These are phyloP conservation scores for Phyto melanocephala DNA, from an alignment of 2,888 invertebrate species.

Conservation along the genomic window DNA sequence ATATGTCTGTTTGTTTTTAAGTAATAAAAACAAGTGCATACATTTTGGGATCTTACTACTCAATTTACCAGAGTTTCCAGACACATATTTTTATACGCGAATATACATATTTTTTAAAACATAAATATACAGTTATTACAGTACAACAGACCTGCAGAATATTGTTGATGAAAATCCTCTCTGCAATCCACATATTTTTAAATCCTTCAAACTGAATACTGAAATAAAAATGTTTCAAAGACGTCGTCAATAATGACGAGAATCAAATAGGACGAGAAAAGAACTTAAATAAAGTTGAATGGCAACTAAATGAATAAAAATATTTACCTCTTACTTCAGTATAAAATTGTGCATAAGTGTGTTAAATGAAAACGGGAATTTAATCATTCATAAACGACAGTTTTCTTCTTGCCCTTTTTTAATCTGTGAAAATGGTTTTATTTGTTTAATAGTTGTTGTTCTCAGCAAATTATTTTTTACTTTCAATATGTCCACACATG, in stretches of 20 bases:
- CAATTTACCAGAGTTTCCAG: slow-evolving; percentile 13
- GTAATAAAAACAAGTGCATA: slow-evolving; percentile 46
- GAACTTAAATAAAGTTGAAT: neutral
- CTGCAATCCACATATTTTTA: slow-evolving; percentile 28
- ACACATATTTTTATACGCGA: neutral
- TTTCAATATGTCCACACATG: neutral
- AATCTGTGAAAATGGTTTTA: slow-evolving; percentile 23
- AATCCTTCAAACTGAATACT: slow-evolving; percentile 52
- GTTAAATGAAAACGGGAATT: neutral
- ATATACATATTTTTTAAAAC: neutral
- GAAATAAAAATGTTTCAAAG: slow-evolving; percentile 42
- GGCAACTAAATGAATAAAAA: slow-evolving; percentile 31
- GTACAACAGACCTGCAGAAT: too few relatives aligned
- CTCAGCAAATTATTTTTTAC: neutral
- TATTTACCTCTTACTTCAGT: slow-evolving; percentile 10
- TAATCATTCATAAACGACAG: slow-evolving; percentile 8
- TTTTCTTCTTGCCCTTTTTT: neutral
- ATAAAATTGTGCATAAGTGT: neutral
- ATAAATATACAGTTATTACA: neutral
- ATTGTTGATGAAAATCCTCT: slow-evolving; percentile 19
- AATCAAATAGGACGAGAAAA: neutral
- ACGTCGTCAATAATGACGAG: slow-evolving; percentile 5
- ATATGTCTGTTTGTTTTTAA: neutral
- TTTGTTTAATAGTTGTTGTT: slow-evolving; percentile 15
- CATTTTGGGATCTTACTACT: slow-evolving; percentile 37